Base-by-base conservation (phyloP, 1,140 invertebrate species). In the Drosophila suzukii region DNA sequence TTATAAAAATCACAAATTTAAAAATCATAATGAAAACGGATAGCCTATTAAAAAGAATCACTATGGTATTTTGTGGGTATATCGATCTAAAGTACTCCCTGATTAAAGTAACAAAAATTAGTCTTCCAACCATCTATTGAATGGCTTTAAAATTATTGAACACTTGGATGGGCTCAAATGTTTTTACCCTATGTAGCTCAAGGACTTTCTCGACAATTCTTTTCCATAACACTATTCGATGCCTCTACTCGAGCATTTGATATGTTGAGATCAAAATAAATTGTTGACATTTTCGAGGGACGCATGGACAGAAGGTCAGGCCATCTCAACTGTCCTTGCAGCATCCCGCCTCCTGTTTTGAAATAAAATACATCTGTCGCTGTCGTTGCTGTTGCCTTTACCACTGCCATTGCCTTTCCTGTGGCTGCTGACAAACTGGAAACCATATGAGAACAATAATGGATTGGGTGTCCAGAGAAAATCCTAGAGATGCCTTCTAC, bases 391-490 rank as follows among this genome's bases (percentile, higher is more conserved):
- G 47, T 46, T 47, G 41, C 44, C 8, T 10, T 32, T 43, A 30
- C 73, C 5, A 4, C 24, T 24, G 36, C 73, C 5, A 2, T 47
- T 24, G 20, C 11, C 20, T 10, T 30, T 49, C 24, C 47, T 39
- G 44, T 54, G 55, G 46, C 61, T 82, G 80, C 80, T 84, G 70
- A 84, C 81, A 86, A 78, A 89, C 84, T 84, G 75, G 47, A 70
- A 80, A 75, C 77, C 84, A 88, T 88, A 84, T 88, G 84, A 90
- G 79, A 90, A 84, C 84, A 88, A 89, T 88, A 88, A 88, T 88
- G 75, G 68, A 72, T 60, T 67, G 61, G 59, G 60, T 78, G 49
- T 56, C 49, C 54, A 60, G 55, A 32, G 39, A 56, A 78, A 78
- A 78, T 78, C 63, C 75, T 71, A 57, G 58, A 55, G 66, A 68